Evolutionary conservation across 2,888 invertebrate genomes (phyloP), one percentile per base, ranked within the genome.

Genomic region (Scrobipalpa atriplicella): DNA sequence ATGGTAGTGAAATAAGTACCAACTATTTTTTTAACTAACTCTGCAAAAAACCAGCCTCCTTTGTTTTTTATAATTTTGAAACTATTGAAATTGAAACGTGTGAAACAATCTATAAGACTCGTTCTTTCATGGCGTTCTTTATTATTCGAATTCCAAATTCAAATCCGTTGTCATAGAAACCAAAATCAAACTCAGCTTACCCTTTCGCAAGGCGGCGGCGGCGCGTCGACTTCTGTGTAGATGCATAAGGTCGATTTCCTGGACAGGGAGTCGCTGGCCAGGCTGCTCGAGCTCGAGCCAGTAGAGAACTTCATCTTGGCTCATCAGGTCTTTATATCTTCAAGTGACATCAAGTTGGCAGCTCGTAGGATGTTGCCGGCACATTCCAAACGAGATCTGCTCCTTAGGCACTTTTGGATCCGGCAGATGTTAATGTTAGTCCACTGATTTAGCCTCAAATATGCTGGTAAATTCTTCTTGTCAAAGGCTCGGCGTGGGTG

Each of bases 211-310:
- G 86, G 87, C 72, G 83, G 83, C 69, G 90, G 80, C 36, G 88
- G 82, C 16, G 84, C 77, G 77, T 94, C 94, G 78, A 93, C 89
- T 77, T 94, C 94, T 69, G 94, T 94, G 76, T 94, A 94, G 75
- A 95, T 94, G 76, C 95, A 95, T 69, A 95, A 90, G 69, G 94
- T 94, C 58, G 95, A 94, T 77, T 95, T 94, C 78, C 95, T 95
- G 74, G 94, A 94, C 80, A 93, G 87, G 77, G 93, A 94, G 79
- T 95, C 95, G 80, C 94, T 94, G 81, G 94, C 93, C 79, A 95
- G 93, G 84, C 94, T 95, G 85, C 95, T 95, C 72, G 94, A 94
- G 77, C 95, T 93, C 72, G 94, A 94, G 54, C 95, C 94, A 73
- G 94, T 94, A 72, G 94, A 94, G 86, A 94, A 94, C 92, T 94